Conservation (phyloP, 1,140 invertebrate species). For the Pygmarrhopalites habei region DNA sequence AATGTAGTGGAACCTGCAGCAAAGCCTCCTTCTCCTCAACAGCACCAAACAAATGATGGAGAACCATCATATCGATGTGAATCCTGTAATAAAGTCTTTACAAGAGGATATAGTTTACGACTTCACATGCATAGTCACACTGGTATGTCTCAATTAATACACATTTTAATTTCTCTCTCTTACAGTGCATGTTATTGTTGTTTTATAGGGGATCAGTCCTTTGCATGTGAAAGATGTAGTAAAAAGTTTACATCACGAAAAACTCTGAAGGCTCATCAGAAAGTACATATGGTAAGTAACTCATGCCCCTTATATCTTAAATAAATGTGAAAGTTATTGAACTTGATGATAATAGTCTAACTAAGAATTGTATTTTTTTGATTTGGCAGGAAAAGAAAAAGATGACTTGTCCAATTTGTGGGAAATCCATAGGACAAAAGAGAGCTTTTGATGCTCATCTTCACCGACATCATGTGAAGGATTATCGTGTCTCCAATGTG, state of each 20-base stretch:
- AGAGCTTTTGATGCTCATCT: constrained; percentile 5
- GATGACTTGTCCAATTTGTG: constrained; percentile 14
- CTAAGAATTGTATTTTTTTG: too few species aligned
- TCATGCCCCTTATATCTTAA: too few species aligned
- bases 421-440: not conserved
- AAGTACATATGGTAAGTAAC: not conserved
- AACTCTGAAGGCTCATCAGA: not conserved
- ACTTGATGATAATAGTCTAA: too few species aligned
- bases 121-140: not conserved
- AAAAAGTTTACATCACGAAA: not conserved
- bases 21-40: not conserved
- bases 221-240: not conserved
- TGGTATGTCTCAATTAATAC: too few species aligned
- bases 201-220: too few species aligned
- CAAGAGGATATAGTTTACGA: not conserved
- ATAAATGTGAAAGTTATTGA: too few species aligned
- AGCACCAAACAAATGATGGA: not conserved
- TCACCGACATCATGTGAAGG: not conserved
- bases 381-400: not conserved
- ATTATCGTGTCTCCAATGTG: not conserved
- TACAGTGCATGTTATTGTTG: too few species aligned
- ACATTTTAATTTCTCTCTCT: too few species aligned
- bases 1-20: not conserved
- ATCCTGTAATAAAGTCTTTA: not conserved
- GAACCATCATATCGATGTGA: not conserved